These are phyloP conservation scores for Parazoanthus atlanticus DNA, from an alignment of 92 coral and sea anemone species.

Conservation along the genomic window DNA sequence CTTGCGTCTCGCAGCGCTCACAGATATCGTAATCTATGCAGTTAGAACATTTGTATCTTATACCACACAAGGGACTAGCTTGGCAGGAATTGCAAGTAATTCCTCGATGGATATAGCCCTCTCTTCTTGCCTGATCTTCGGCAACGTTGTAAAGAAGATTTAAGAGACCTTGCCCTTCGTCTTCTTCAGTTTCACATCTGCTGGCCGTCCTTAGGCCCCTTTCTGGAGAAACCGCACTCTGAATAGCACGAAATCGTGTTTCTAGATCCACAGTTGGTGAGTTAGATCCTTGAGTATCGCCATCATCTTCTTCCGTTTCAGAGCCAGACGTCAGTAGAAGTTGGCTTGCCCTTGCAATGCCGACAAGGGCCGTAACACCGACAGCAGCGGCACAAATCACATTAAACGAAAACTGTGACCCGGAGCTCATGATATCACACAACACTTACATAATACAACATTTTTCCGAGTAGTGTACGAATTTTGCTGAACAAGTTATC, in stretches of 20 bases:
- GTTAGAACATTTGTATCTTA: conserved; percentile 90
- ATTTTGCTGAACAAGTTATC: background rate
- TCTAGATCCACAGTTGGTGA: conserved; percentile 32
- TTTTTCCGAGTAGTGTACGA: background rate
- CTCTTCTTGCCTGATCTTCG: conserved; percentile 91
- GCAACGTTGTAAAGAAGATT: conserved; percentile 86
- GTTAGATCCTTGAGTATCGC: background rate
- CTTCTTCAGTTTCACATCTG: conserved; percentile 43
- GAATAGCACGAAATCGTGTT: conserved; percentile 72
- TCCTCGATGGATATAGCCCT: conserved; percentile 94
- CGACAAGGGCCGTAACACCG: conserved; percentile 87
- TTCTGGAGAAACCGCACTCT: conserved; percentile 79
- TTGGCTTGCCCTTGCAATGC: conserved; percentile 67
- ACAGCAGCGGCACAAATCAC: conserved; percentile 86
- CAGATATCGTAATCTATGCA: conserved; percentile 97
- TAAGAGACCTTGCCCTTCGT: conserved; percentile 76
- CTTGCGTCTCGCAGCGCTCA: conserved; percentile 93
- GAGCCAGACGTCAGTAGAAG: conserved; percentile 12
- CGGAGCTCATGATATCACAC: conserved; percentile 67
- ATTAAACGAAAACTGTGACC: conserved; percentile 62
- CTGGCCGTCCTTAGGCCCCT: conserved; percentile 40
- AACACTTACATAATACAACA: background rate
- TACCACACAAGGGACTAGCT: conserved; percentile 92
- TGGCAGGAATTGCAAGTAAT: conserved; percentile 95
- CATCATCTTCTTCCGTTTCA: conserved; percentile 18